Percentiles rank a stretch among this genome's conserved stretches.
These are phyloP conservation scores for Capitella teleta DNA, from an alignment of 1,140 invertebrate species.

Conservation along the genomic window DNA sequence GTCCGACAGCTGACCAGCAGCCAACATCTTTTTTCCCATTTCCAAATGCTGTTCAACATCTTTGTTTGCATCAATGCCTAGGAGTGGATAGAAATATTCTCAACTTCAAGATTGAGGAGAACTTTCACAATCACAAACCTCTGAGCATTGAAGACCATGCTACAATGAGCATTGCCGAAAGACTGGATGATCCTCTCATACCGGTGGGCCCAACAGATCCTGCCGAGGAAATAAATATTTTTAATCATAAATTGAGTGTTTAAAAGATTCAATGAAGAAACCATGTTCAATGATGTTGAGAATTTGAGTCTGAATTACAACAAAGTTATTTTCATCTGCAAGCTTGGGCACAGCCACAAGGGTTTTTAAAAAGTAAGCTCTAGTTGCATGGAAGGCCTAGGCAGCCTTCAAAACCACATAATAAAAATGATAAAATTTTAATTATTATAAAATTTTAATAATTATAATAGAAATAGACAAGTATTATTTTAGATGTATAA, in stretches of 20 bases:
- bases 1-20: conserved; percentile 85
- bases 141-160: conserved; percentile 4
- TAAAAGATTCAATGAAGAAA: too few species aligned
- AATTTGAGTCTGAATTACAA: too few species aligned
- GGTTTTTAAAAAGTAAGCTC: background rate
- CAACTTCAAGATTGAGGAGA: background rate
- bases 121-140: background rate
- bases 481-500: too few species aligned
- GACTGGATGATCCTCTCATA: background rate
- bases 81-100: background rate
- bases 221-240: background rate
- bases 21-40: conserved; percentile 78
- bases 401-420: too few species aligned
- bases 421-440: too few species aligned
- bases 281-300: too few species aligned
- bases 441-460: too few species aligned
- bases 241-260: background rate
- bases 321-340: background rate
- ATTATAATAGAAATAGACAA: too few species aligned
- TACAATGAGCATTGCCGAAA: conserved; percentile 4
- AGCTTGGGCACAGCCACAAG: background rate
- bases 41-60: conserved; percentile 89
- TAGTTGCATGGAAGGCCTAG: too few species aligned
- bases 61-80: too few species aligned
- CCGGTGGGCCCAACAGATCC: conserved; percentile 2